Evolutionary conservation across 2,888 invertebrate species (phyloP), one percentile per base, ranked within the genome.

Genomic region (Noctua fimbriata): DNA sequence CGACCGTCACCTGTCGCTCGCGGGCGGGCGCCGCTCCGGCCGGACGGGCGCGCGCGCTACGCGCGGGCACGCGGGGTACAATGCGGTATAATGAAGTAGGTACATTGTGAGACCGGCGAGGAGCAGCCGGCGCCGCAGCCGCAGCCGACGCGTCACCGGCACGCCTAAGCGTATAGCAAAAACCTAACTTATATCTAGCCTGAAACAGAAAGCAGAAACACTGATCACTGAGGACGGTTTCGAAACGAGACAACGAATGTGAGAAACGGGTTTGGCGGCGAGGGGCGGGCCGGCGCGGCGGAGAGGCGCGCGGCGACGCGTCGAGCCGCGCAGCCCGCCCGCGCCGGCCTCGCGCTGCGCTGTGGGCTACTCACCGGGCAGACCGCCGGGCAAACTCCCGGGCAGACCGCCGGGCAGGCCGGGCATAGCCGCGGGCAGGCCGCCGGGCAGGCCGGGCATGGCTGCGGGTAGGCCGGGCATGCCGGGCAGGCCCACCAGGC

Each of bases 201-300:
- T 96, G 96, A 94, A 96, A 96, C 96, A 96, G 96, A 96, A 96
- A 96, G 96, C 96, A 96, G 95, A 96, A 93, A 95, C 94, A 93
- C 93, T 92, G 94, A 96, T 96, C 95, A 96, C 96, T 96, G 94
- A 94, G 94, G 89, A 89, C 84, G 81, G 92, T 90, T 83, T 90
- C 92, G 89, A 89, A 90, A 86, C 85, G 87, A 98, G 12, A 91
- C 93, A 77, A 92, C 91, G 81, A 93, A 93, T 80, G 79, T 66
- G 78, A 82, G 79, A 78, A 47, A 44, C 82, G 76, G 79, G 81
- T 83, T 84, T 72, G 80, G 86, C 89, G 76, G 79, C 87, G 73
- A 67, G 87, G 65, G 86, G 81, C 83, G 84, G 74, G 81, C 74
- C 76, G 72, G 77, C 75, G 79, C 72, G 77, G 69, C 76, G 78